Percentiles rank a stretch among this genome's conserved stretches.
These are phyloP conservation scores for Premnoplex brunnescens DNA, from an alignment of 2,797 vertebrate genomes.

Conservation along the genomic window DNA sequence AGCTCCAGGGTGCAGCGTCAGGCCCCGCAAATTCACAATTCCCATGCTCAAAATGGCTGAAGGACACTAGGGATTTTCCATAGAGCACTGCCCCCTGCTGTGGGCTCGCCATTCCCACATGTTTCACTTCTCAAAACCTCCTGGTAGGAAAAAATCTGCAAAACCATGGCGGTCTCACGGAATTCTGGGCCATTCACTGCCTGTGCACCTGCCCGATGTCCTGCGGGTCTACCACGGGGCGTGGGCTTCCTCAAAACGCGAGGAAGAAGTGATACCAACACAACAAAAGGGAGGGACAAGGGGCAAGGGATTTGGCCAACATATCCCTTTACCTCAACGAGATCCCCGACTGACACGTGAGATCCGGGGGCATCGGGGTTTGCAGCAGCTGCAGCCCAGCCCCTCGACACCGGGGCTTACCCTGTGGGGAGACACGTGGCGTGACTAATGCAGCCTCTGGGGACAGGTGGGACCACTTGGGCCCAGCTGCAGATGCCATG, in stretches of 20 bases:
- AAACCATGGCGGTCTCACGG: not conserved
- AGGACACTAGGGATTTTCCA: conserved; percentile 31
- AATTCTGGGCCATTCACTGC: not conserved
- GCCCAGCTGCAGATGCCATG: not conserved
- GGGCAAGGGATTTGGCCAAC: not conserved
- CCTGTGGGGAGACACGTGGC: accelerated
- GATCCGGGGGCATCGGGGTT: not conserved
- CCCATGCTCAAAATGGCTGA: not conserved
- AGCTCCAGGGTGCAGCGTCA: not conserved
- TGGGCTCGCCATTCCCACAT: not conserved
- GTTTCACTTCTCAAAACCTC: not conserved
- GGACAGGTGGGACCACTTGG: not conserved
- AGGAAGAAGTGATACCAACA: not conserved
- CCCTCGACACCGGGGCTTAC: not conserved
- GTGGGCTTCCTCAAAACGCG: not conserved
- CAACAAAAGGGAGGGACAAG: not conserved
- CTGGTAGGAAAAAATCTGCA: not conserved
- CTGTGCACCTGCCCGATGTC: accelerated
- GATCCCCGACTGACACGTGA: conserved; percentile 19
- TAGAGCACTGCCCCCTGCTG: conserved; percentile 68
- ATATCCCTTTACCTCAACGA: not conserved
- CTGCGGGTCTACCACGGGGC: not conserved
- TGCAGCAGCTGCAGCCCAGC: conserved; percentile 50
- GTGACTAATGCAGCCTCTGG: not conserved
- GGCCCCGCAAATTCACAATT: not conserved